A percentile compares a stretch with the other conserved stretches of the same genome.
Evolutionary conservation across 2,113 vertebrate genomes (phyloP).

Genomic region (Toxotes chatareus): DNA sequence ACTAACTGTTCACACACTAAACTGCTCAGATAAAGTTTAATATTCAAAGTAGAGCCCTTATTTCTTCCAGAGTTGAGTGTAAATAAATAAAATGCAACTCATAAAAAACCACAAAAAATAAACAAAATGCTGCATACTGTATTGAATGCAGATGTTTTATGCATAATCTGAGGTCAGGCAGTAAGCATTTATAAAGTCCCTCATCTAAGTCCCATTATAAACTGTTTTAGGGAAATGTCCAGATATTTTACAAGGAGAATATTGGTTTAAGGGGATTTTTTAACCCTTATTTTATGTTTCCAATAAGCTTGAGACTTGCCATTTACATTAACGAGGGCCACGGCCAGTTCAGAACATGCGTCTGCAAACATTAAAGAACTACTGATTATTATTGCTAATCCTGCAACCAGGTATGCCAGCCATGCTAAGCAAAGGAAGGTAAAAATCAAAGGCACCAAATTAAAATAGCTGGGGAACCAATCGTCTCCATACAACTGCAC

Average conservation of each 20-base stretch:
- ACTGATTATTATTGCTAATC: too few species aligned
- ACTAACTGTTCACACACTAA: background rate
- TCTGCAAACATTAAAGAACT: too few species aligned
- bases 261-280: background rate
- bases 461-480: too few species aligned
- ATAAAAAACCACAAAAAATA: background rate
- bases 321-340: too few species aligned
- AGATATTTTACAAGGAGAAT: background rate
- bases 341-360: too few species aligned
- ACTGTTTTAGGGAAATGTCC: background rate
- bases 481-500: background rate
- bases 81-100: slow-evolving; percentile 8
- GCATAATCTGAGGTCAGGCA: background rate
- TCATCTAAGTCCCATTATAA: background rate
- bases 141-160: slow-evolving; percentile 5
- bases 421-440: too few species aligned
- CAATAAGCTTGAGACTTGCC: too few species aligned
- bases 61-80: background rate
- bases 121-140: background rate
- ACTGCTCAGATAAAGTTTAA: background rate
- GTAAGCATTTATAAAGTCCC: background rate
- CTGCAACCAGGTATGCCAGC: too few species aligned
- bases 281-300: too few species aligned
- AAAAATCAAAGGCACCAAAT: too few species aligned
- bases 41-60: background rate